A percentile compares a stretch with the other conserved stretches of the same genome.
Evolutionary conservation across 2,113 vertebrate species (phyloP).

Genomic region (Hemichromis elongatus): DNA sequence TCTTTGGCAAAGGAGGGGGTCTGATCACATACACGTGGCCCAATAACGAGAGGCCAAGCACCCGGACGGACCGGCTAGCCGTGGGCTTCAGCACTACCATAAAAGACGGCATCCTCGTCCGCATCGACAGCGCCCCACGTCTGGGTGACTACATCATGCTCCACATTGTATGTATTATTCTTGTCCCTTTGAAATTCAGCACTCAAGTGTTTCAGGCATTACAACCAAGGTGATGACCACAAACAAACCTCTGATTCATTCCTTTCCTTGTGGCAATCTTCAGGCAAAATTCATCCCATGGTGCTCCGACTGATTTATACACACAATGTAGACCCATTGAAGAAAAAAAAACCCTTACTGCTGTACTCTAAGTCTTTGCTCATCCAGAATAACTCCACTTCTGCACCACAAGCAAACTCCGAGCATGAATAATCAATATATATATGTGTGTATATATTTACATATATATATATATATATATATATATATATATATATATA

Average conservation of each 20-base stretch:
- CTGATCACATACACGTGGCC: constrained; percentile 97
- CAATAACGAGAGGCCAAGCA: constrained; percentile 93
- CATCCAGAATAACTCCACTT: constrained; percentile 1
- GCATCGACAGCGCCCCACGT: constrained; percentile 93
- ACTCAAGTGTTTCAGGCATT: neutral
- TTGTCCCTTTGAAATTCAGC: neutral
- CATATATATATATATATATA: too few species aligned
- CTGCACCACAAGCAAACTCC: constrained; percentile 8
- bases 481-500: too few species aligned
- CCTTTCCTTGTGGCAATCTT: neutral
- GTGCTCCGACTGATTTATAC: neutral
- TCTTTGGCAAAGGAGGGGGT: constrained; percentile 95
- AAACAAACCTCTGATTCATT: neutral
- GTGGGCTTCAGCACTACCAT: constrained; percentile 80
- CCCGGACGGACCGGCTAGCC: constrained; percentile 89
- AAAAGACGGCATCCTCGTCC: constrained; percentile 93
- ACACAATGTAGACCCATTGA: constrained; percentile 10
- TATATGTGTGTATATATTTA: too few species aligned
- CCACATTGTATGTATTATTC: constrained; percentile 86
- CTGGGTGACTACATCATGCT: constrained; percentile 97
- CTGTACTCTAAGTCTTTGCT: neutral
- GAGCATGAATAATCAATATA: constrained; percentile 65
- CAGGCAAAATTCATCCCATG: neutral
- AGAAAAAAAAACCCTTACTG: neutral
- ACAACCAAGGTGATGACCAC: neutral